These are phyloP conservation scores for Rachycentron canadum DNA, from an alignment of 2,797 vertebrate species.

Conservation along the genomic window DNA sequence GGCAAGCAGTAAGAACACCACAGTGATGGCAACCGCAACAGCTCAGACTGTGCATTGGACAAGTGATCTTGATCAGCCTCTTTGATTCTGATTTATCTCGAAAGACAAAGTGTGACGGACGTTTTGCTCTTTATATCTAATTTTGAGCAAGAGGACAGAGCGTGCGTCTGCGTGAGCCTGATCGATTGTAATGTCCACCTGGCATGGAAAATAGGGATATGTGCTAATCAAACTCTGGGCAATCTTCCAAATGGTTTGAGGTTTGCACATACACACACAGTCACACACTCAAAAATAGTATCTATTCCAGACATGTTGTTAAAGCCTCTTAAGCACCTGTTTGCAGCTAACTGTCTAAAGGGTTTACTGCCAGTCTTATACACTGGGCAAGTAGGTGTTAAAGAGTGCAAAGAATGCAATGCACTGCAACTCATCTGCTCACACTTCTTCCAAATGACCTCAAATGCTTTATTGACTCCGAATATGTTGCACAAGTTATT, in stretches of 20 bases:
- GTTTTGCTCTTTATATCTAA: conserved; percentile 33
- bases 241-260: conserved; percentile 56
- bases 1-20: conserved; percentile 28
- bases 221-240: conserved; percentile 72
- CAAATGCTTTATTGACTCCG: neutral
- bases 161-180: conserved; percentile 32
- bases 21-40: conserved; percentile 38
- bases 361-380: conserved; percentile 54
- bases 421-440: conserved; percentile 12
- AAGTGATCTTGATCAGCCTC: conserved; percentile 13
- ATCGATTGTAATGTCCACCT: conserved; percentile 60
- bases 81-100: conserved; percentile 34
- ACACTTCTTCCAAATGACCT: conserved; percentile 17
- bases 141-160: conserved; percentile 16
- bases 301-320: conserved; percentile 70
- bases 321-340: conserved; percentile 83
- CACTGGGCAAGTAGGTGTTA: conserved; percentile 37
- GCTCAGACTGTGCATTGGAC: conserved; percentile 48
- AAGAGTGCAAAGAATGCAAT: conserved; percentile 25
- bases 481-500: conserved; percentile 4
- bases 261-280: conserved; percentile 39
- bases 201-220: conserved; percentile 53
- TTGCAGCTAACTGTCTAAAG: conserved; percentile 60
- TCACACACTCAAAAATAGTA: conserved; percentile 52
- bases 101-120: conserved; percentile 5